These are phyloP conservation scores for Morpho achilles DNA, from an alignment of 2,888 invertebrate genomes.

Conservation along the genomic window DNA sequence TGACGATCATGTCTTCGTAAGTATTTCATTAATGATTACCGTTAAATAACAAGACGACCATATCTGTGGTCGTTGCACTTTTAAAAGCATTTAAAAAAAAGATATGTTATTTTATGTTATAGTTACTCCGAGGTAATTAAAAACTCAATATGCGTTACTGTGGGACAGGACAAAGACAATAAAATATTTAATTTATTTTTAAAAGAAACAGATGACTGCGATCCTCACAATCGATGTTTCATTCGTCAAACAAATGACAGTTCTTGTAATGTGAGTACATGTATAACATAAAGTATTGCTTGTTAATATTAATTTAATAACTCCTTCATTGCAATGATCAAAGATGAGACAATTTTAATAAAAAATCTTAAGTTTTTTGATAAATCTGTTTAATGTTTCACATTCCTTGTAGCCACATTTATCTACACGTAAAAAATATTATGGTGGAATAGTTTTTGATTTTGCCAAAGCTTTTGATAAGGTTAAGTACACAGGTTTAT, in stretches of 20 bases:
- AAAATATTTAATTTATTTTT: constrained; percentile 72
- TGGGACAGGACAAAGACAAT: constrained; percentile 76
- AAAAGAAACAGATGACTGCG: constrained; percentile 74
- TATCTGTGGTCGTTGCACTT: not conserved
- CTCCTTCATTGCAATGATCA: no score
- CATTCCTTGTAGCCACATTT: no score
- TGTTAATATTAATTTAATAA: no score
- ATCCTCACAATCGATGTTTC: constrained; percentile 77
- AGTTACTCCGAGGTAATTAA: constrained; percentile 47
- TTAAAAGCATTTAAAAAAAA: not conserved
- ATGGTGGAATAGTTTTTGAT: no score
- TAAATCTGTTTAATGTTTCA: no score
- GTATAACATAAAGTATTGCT: not conserved
- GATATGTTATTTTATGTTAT: constrained; percentile 25
- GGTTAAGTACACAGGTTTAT: no score
- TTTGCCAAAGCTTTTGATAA: no score
- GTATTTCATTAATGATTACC: constrained; percentile 28
- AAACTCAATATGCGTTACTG: constrained; percentile 79
- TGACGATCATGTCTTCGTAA: constrained; percentile 75
- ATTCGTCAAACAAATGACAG: constrained; percentile 44
- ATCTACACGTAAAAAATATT: no score
- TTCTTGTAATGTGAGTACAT: constrained; percentile 56
- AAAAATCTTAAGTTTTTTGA: no score
- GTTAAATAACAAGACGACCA: not conserved
- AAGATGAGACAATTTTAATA: no score